Evolutionary conservation across 2,113 vertebrate genomes (phyloP), one percentile per base, ranked within the genome.

Genomic region (Myotis yumanensis): DNA sequence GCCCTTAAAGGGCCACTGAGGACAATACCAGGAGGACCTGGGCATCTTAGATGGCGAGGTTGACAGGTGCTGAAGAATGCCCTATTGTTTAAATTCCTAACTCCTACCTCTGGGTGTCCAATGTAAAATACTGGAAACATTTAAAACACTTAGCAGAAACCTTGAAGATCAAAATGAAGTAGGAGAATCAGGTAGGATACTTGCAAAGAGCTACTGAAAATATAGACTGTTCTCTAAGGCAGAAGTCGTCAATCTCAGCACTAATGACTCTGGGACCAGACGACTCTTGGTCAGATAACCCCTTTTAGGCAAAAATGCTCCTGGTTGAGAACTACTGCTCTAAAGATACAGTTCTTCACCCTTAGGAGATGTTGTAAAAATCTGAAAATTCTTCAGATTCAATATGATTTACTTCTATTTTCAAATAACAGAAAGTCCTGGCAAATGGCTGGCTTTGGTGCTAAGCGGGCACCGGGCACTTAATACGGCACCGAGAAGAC

Each of bases 391-490:
- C 9, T 46, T 4, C 7, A 64, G 20, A 48, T 75, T 83, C 48
- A 64, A 2, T 20, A 7, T 10, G 22, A 64, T 40, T 66, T 89
- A 20, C 11, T 69, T 85, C 15, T 64, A 23, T 5, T 43, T 30
- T 66, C 48, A 92, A 89, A 82, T 15, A 46, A 79, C 7, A 84
- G 79, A 86, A 68, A 89, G 7, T 3, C 57, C 48, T 22, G 17
- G 37, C 12, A 66, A 32, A 25, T 48, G n/a, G 23, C 48, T 62
- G 20, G 5, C 35, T 46, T n/a, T 46, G 7, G 23, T 18, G n/a
- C 37, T 51, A 40, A 73, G 37, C 43, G 3, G 17, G 37, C 3
- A 32, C 4, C 1, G 0, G 35, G 5, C 7, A 16, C 1, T 4
- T 51, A 46, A 66, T 40, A 54, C 1, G 1, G 6, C 37, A 25